phyloP scores from a whole-genome alignment of 1,140 invertebrate species.

The Onthophagus taurus region DNA sequence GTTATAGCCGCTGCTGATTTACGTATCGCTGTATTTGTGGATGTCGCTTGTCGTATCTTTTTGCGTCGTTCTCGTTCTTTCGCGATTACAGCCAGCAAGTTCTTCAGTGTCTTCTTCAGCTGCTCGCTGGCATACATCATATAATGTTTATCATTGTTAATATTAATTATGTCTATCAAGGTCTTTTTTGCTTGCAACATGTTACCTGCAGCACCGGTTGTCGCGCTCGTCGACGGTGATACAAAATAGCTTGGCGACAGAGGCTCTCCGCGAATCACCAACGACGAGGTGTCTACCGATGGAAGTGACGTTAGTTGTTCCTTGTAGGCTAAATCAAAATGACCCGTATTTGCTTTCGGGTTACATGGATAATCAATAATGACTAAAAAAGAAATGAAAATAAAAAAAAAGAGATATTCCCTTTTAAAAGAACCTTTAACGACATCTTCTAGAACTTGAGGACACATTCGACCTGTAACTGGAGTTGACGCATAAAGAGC shows the following conservation, averaged over 20 bases:
- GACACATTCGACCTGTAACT: constrained; percentile 74
- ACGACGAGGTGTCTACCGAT: constrained; percentile 2
- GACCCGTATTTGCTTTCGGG: constrained; percentile 42
- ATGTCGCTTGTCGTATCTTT: constrained; percentile 1
- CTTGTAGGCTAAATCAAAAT: constrained; percentile 42
- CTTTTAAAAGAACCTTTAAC: constrained; percentile 60
- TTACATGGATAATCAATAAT: constrained; percentile 46
- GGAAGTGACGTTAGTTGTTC: constrained; percentile 19
- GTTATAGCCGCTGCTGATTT: background rate
- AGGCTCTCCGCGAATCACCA: constrained; percentile 13
- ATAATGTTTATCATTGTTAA: constrained; percentile 12
- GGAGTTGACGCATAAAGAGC: constrained; percentile 73
- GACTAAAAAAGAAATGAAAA: constrained; percentile 36
- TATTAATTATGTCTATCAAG: constrained; percentile 19
- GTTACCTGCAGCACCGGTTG: background rate
- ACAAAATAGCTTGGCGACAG: constrained; percentile 15
- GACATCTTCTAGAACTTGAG: constrained; percentile 71
- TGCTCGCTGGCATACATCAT: constrained; percentile 23
- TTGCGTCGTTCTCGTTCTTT: constrained; percentile 20
- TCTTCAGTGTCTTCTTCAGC: constrained; percentile 28
- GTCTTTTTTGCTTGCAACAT: constrained; percentile 6
- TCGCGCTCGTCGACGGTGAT: background rate
- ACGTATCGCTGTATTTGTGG: background rate
- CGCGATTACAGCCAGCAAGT: constrained; percentile 25
- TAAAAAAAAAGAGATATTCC: background rate